Conservation (phyloP, 2,888 invertebrate genomes). For the Noctua janthina region DNA sequence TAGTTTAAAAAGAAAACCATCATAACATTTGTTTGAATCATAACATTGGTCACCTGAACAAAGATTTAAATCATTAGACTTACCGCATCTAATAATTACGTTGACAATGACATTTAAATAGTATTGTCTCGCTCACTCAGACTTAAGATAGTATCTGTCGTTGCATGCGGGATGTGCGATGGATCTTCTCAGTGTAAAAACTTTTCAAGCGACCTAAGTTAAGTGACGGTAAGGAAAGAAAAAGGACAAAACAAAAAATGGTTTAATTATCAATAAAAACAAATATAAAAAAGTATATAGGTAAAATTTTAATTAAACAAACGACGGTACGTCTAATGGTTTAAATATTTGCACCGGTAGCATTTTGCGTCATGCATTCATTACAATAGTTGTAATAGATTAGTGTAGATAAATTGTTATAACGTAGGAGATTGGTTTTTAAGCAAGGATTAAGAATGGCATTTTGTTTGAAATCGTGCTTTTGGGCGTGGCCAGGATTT, state of each 20-base stretch:
- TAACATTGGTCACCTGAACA: slow-evolving; percentile 28
- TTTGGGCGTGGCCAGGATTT: slow-evolving; percentile 22
- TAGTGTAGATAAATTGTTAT: slow-evolving; percentile 59
- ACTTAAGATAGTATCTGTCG: neutral
- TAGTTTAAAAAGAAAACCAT: slow-evolving; percentile 5
- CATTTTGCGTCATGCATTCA: slow-evolving; percentile 52
- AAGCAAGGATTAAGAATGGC: slow-evolving; percentile 40
- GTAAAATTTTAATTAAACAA: too few species aligned
- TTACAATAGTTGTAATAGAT: slow-evolving; percentile 50
- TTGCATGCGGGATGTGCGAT: neutral
- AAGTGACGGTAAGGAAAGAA: too few species aligned
- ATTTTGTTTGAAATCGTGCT: slow-evolving; percentile 15
- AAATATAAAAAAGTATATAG: too few species aligned
- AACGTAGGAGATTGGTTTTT: slow-evolving; percentile 38
- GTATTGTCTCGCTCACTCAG: neutral
- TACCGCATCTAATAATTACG: too few species aligned
- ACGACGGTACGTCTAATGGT: neutral
- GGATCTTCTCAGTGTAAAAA: neutral
- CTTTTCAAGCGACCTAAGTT: neutral
- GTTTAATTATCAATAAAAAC: too few species aligned
- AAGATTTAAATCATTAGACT: neutral
- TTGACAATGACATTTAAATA: neutral
- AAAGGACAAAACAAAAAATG: too few species aligned
- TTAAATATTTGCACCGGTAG: slow-evolving; percentile 7
- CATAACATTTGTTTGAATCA: slow-evolving; percentile 60